These are phyloP conservation scores for Microvelia longipes DNA, from an alignment of 1,140 invertebrate species.

Conservation along the genomic window DNA sequence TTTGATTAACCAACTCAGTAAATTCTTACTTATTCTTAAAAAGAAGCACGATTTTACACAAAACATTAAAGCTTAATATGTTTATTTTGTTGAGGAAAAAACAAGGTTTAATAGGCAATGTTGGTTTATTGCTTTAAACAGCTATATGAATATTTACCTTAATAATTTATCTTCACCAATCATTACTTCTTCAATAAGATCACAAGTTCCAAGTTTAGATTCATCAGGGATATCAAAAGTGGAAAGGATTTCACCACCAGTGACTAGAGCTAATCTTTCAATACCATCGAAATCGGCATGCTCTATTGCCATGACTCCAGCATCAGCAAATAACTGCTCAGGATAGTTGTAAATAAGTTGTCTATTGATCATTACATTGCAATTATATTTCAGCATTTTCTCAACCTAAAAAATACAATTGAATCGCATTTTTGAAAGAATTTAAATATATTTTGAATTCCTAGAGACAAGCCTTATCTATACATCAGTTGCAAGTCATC, in stretches of 20 bases:
- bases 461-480: too few relatives aligned
- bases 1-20: too few relatives aligned
- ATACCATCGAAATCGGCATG: constrained; percentile 99
- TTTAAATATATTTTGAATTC: too few relatives aligned
- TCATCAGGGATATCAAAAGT: constrained; percentile 89
- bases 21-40: too few relatives aligned
- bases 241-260: constrained; percentile 95
- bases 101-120: too few relatives aligned
- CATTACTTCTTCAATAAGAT: constrained; percentile 91
- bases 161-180: constrained; percentile 95
- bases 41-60: too few relatives aligned
- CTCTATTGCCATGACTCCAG: constrained; percentile 97
- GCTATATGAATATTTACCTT: too few relatives aligned
- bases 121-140: too few relatives aligned
- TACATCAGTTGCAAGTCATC: too few relatives aligned
- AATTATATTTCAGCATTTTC: constrained; percentile 88
- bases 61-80: too few relatives aligned
- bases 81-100: too few relatives aligned
- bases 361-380: constrained; percentile 98
- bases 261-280: constrained; percentile 88
- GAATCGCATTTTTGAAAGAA: too few relatives aligned
- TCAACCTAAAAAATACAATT: constrained; percentile 36
- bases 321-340: constrained; percentile 97
- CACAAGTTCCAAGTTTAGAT: constrained; percentile 86
- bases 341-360: constrained; percentile 99